phyloP scores from a whole-genome alignment of 2,888 invertebrate genomes.

The Hirtodrosophila histrioides region DNA sequence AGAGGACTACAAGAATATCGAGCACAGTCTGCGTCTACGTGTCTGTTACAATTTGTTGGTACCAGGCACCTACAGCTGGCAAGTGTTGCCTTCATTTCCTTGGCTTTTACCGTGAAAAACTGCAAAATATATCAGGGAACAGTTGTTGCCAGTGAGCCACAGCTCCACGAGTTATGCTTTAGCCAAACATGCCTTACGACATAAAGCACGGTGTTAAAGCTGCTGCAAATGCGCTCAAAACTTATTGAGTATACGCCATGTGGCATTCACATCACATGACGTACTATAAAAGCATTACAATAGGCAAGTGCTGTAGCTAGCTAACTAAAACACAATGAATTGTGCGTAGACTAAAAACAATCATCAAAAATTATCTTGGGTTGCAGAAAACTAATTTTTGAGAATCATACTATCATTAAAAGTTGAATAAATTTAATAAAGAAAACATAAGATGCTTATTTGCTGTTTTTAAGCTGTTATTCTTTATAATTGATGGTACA shows the following conservation, averaged over 20 bases:
- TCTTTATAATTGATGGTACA: no score
- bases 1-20: background rate
- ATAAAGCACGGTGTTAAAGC: constrained; percentile 45
- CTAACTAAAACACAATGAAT: constrained; percentile 4
- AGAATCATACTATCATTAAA: no score
- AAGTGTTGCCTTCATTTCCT: constrained; percentile 19
- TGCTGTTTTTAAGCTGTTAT: no score
- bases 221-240: constrained; percentile 22
- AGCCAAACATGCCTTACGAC: constrained; percentile 48
- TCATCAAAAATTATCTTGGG: no score
- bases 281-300: constrained; percentile 8
- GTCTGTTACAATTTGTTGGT: constrained; percentile 32
- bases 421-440: no score
- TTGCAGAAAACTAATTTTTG: no score
- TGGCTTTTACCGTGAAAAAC: constrained; percentile 11
- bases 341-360: background rate
- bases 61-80: constrained; percentile 16
- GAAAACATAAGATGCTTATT: no score
- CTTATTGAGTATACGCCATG: constrained; percentile 23
- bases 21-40: constrained; percentile 34
- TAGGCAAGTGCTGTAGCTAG: constrained; percentile 3
- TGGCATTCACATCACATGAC: constrained; percentile 11
- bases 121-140: constrained; percentile 33
- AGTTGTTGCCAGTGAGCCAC: constrained; percentile 22
- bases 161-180: constrained; percentile 35